A percentile compares a stretch with the other conserved stretches of the same genome.
Evolutionary conservation across 2,888 invertebrate genomes (phyloP).

Genomic region (Carterocephalus palaemon): DNA sequence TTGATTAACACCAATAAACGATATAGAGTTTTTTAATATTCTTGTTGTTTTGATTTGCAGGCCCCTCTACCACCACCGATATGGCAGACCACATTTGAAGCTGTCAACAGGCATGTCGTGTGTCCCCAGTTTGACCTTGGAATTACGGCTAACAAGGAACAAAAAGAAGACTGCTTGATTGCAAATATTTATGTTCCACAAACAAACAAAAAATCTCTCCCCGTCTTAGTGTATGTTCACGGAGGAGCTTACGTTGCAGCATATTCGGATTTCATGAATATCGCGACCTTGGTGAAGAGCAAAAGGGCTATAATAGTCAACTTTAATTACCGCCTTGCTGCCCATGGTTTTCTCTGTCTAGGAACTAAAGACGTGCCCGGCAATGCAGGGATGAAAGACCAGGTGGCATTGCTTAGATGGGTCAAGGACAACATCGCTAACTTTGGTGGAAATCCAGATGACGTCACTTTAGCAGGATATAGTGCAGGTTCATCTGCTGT

Average conservation of each 20-base stretch:
- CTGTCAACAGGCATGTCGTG: slow-evolving; percentile 33
- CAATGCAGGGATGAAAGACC: slow-evolving; percentile 57
- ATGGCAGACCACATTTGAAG: slow-evolving; percentile 39
- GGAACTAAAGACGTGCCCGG: slow-evolving; percentile 50
- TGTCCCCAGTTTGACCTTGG: slow-evolving; percentile 37
- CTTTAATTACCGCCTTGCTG: slow-evolving; percentile 50
- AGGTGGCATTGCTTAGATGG: slow-evolving; percentile 42
- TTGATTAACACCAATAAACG: too few relatives aligned
- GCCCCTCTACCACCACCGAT: slow-evolving; percentile 43
- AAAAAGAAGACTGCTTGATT: slow-evolving; percentile 34
- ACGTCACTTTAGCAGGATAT: slow-evolving; percentile 47
- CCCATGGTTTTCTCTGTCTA: slow-evolving; percentile 47
- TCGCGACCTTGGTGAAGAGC: slow-evolving; percentile 35
- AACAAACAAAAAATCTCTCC: slow-evolving; percentile 31
- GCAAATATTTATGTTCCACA: slow-evolving; percentile 35
- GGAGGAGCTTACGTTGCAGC: slow-evolving; percentile 59
- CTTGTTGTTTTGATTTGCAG: too few relatives aligned
- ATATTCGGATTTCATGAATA: slow-evolving; percentile 35
- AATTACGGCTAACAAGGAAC: neutral
- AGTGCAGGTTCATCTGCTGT: slow-evolving; percentile 50
- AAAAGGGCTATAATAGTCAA: slow-evolving; percentile 42
- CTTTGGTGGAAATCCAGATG: slow-evolving; percentile 52
- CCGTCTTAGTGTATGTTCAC: slow-evolving; percentile 60
- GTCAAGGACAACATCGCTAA: slow-evolving; percentile 43
- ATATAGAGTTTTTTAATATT: slow-evolving; percentile 6